Percentiles rank a stretch among this genome's conserved stretches.
These are phyloP conservation scores for Drosophila subobscura DNA, from an alignment of 1,140 invertebrate species.

Conservation along the genomic window DNA sequence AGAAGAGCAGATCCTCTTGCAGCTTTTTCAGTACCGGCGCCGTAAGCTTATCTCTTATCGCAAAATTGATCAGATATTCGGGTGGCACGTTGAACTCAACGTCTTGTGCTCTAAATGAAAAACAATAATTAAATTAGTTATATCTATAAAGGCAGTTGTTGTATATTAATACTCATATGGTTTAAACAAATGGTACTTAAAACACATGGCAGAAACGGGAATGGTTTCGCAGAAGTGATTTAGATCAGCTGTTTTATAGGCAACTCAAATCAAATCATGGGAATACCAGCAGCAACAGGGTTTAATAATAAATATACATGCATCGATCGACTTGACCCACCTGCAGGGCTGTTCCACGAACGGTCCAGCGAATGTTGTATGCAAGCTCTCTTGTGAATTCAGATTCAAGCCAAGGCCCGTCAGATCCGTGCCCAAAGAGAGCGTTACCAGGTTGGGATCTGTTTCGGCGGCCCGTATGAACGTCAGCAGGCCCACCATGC, in stretches of 20 bases:
- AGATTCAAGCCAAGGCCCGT: constrained; percentile 98
- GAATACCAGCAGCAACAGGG: too few relatives aligned
- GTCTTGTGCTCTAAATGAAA: constrained; percentile 93
- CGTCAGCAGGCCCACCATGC: constrained; percentile 98
- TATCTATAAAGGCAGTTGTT: neutral
- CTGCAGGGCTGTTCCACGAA: constrained; percentile 98
- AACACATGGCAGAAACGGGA: too few relatives aligned
- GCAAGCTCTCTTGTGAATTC: constrained; percentile 98
- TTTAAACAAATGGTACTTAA: too few relatives aligned
- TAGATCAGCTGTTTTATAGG: too few relatives aligned
- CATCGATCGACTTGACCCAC: constrained; percentile 62
- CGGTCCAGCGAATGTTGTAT: constrained; percentile 98
- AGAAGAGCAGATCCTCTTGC: constrained; percentile 99
- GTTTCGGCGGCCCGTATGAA: constrained; percentile 99
- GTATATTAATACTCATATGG: too few relatives aligned
- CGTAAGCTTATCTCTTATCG: constrained; percentile 96
- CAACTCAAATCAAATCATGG: neutral
- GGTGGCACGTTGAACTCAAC: constrained; percentile 99
- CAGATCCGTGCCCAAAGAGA: constrained; percentile 98
- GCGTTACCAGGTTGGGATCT: constrained; percentile 96
- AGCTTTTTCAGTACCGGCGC: constrained; percentile 97
- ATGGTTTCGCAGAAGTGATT: too few relatives aligned
- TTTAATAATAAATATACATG: constrained; percentile 1
- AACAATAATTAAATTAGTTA: neutral
- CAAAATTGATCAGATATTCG: constrained; percentile 98